Evolutionary conservation across 2,113 vertebrate species (phyloP).

Genomic region (Caranx melampygus): DNA sequence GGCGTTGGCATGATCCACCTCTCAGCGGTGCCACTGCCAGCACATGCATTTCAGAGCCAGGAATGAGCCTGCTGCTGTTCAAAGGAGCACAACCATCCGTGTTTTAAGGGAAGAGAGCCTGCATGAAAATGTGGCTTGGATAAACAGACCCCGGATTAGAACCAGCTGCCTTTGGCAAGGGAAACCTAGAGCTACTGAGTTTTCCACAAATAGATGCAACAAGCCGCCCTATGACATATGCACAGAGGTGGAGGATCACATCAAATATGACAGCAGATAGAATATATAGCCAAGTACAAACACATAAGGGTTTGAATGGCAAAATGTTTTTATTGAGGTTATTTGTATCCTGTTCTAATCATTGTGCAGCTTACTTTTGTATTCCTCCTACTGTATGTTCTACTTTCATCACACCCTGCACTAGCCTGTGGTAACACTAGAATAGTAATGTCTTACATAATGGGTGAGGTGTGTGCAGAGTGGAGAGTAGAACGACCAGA

Average conservation of each 20-base stretch:
- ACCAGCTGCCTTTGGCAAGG: constrained; percentile 51
- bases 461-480: not conserved
- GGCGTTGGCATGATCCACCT: constrained; percentile 14
- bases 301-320: not conserved
- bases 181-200: constrained; percentile 34
- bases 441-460: not conserved
- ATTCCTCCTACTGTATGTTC: not conserved
- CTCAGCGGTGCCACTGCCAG: constrained; percentile 20
- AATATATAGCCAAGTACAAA: not conserved
- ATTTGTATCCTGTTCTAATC: not conserved
- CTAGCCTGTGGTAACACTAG: not conserved
- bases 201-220: constrained; percentile 44
- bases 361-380: not conserved
- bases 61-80: constrained; percentile 54
- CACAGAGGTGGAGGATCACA: not conserved
- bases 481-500: constrained; percentile 11
- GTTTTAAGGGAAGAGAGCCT: constrained; percentile 47
- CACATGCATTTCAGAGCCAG: constrained; percentile 34
- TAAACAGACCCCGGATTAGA: constrained; percentile 62
- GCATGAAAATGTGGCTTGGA: constrained; percentile 61
- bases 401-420: not conserved
- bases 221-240: constrained; percentile 29
- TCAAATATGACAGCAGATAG: not conserved
- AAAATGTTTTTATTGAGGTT: not conserved
- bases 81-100: constrained; percentile 54